Evolutionary conservation across 2,888 invertebrate species (phyloP).

Genomic region (Coelinius sp.): DNA sequence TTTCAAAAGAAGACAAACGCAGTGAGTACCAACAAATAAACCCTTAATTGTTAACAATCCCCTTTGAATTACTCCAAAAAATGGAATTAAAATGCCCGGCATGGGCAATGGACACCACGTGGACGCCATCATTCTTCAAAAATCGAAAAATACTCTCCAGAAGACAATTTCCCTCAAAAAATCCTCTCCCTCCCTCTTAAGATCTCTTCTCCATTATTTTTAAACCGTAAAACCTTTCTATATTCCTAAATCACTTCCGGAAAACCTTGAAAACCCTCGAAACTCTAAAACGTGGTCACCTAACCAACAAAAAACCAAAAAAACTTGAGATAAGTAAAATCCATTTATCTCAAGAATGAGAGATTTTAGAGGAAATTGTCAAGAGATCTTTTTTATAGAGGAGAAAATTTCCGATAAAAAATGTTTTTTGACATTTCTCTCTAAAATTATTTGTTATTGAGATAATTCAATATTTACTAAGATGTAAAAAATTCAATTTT

Average conservation of each 20-base stretch:
- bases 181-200: background rate
- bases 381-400: no score
- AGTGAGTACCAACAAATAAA: slow-evolving; percentile 74
- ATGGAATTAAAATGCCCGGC: slow-evolving; percentile 37
- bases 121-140: slow-evolving; percentile 37
- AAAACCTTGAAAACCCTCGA: background rate
- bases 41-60: background rate
- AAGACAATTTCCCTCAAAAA: background rate
- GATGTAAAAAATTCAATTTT: no score
- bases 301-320: slow-evolving; percentile 9
- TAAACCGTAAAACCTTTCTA: background rate
- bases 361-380: no score
- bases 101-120: slow-evolving; percentile 49
- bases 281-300: background rate
- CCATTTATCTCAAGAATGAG: no score
- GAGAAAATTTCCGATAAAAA: no score
- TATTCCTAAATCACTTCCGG: no score
- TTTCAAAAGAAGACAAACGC: slow-evolving; percentile 82
- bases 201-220: background rate
- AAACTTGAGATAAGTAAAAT: no score
- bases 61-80: background rate
- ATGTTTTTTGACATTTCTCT: no score
- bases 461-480: no score
- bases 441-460: no score
- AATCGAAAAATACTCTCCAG: background rate